Evolutionary conservation across 2,113 vertebrate species (phyloP).

Genomic region (Macaca nemestrina): DNA sequence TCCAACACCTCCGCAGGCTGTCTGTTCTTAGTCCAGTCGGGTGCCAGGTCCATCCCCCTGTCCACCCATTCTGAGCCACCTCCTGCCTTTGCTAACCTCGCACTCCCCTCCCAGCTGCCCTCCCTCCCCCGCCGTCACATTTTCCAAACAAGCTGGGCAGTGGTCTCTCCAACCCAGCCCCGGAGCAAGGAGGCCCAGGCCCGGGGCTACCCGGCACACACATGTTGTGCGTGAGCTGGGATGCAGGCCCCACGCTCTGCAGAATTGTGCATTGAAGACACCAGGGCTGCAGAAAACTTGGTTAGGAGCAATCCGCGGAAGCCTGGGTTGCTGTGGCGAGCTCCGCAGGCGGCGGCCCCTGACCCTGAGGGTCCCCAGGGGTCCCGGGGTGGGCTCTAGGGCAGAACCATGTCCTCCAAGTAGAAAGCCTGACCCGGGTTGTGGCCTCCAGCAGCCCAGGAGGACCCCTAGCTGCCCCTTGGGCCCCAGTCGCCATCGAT

Average conservation of each 20-base stretch:
- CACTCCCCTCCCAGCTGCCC: no score
- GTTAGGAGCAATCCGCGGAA: fast-evolving
- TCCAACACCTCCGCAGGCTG: no score
- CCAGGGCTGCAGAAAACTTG: no score
- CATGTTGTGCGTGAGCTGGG: no score
- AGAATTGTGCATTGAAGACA: no score
- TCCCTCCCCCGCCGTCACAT: fast-evolving
- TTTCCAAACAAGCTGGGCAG: neutral
- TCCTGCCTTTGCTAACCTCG: neutral
- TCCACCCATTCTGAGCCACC: neutral
- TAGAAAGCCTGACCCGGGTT: no score
- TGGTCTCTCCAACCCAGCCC: no score
- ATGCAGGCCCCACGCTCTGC: no score
- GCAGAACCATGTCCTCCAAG: neutral
- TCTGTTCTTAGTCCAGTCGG: no score
- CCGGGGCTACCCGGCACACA: no score
- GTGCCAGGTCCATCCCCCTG: no score
- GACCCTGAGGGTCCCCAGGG: neutral
- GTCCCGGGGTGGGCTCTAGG: neutral
- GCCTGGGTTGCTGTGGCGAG: neutral
- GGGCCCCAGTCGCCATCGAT: neutral
- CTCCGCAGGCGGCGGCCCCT: neutral
- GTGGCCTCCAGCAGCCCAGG: fast-evolving
- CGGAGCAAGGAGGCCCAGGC: neutral
- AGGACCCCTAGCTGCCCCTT: neutral